Percentiles rank a stretch among this genome's conserved stretches.
Evolutionary conservation across 1,140 invertebrate genomes (phyloP).

Genomic region (Pantala flavescens): DNA sequence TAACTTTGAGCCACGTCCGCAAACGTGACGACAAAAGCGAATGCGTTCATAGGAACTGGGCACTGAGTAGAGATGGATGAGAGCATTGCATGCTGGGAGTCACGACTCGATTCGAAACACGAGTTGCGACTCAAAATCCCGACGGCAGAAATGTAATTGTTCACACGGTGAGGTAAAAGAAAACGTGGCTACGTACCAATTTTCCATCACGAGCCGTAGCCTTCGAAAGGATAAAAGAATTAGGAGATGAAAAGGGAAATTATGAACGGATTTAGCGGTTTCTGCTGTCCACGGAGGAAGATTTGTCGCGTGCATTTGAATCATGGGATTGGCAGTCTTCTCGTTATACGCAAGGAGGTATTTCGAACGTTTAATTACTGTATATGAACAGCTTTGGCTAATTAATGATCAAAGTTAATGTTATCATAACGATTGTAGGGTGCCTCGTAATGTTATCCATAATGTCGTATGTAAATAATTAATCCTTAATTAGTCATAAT

Average conservation of each 20-base stretch:
- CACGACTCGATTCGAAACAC: neutral
- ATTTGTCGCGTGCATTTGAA: no score
- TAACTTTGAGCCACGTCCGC: conserved; percentile 2
- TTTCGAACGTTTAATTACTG: no score
- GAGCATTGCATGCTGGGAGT: neutral
- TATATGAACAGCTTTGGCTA: no score
- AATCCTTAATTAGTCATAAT: no score
- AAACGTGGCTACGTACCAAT: neutral
- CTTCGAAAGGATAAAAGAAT: neutral
- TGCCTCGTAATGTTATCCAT: no score
- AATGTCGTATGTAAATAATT: no score
- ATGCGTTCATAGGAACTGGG: neutral
- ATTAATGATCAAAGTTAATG: no score
- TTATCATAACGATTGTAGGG: no score
- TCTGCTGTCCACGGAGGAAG: no score
- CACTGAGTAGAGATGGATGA: neutral
- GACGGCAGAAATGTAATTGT: conserved; percentile 9
- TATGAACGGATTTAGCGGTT: no score
- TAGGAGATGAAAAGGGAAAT: neutral
- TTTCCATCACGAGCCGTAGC: neutral
- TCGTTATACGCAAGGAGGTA: no score
- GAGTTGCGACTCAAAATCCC: neutral
- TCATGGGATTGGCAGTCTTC: no score
- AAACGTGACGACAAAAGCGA: neutral
- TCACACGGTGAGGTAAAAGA: neutral